These are phyloP conservation scores for Mesoclemmys tuberculata DNA, from an alignment of 2,113 vertebrate species.

Conservation along the genomic window DNA sequence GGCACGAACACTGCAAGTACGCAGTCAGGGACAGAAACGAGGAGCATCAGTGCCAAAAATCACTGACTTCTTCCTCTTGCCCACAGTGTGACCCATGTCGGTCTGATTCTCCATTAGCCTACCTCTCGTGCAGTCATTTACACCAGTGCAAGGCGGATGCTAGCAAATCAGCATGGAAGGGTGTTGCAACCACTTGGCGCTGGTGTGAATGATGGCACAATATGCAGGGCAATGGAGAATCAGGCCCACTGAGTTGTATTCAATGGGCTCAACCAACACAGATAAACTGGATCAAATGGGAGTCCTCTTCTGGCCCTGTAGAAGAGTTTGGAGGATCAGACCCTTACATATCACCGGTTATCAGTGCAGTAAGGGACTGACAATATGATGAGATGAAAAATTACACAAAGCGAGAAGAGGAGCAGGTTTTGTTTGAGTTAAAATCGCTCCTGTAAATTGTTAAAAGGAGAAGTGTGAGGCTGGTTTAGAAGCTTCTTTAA, in stretches of 20 bases:
- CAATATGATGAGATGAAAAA: background rate
- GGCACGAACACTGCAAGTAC: background rate
- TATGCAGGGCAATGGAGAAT: rapidly evolving
- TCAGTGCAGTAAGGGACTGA: background rate
- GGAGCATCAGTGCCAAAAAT: background rate
- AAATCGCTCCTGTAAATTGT: background rate
- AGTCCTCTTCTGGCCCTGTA: background rate
- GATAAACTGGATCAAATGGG: background rate
- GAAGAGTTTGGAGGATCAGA: background rate
- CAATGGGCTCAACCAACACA: background rate
- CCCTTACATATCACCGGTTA: background rate
- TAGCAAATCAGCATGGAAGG: background rate
- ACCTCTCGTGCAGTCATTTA: background rate
- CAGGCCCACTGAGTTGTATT: rapidly evolving
- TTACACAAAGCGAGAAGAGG: background rate
- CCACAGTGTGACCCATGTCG: rapidly evolving
- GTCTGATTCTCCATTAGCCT: background rate
- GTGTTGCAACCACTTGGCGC: background rate
- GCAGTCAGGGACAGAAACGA: background rate
- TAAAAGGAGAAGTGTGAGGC: background rate
- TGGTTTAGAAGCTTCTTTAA: background rate
- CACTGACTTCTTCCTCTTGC: background rate
- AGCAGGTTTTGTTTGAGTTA: background rate
- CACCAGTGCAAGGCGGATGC: background rate
- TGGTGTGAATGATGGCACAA: background rate